phyloP scores from a whole-genome alignment of 1,140 invertebrate species.

The Drosophila kepulauana region DNA sequence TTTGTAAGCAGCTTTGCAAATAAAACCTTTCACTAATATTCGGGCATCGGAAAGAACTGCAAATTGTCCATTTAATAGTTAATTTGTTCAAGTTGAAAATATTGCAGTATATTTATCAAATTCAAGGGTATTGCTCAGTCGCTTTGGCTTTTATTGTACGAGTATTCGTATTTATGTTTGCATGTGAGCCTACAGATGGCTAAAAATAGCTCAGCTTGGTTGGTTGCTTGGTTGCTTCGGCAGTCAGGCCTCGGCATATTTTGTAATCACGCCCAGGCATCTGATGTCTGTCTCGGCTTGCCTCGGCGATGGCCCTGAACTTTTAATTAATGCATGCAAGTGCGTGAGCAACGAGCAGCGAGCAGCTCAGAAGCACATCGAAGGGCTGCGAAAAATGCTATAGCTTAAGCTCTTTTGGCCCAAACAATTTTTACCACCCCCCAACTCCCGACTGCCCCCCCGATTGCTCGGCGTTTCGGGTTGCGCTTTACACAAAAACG shows the following conservation, averaged over 20 bases:
- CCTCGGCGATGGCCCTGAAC: slow-evolving; percentile 26
- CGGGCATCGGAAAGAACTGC: no score
- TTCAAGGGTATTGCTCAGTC: background rate
- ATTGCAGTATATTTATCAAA: no score
- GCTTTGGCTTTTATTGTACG: background rate
- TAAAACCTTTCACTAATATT: no score
- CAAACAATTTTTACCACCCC: slow-evolving; percentile 4
- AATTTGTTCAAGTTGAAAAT: no score
- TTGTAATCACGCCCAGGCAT: slow-evolving; percentile 51
- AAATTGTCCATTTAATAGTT: no score
- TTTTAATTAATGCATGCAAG: slow-evolving; percentile 55
- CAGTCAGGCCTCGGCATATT: slow-evolving; percentile 15
- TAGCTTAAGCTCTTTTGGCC: slow-evolving; percentile 16
- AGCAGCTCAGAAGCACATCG: background rate
- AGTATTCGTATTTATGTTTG: background rate
- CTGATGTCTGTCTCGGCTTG: slow-evolving; percentile 48
- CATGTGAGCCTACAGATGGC: background rate
- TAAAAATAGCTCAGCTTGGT: slow-evolving; percentile 32
- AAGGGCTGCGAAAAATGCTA: slow-evolving; percentile 26
- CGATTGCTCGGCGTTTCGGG: background rate
- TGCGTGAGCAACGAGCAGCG: slow-evolving; percentile 33
- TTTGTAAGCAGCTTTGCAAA: no score
- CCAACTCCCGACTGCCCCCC: no score
- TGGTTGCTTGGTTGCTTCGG: background rate
- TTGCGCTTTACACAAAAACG: slow-evolving; percentile 27